Evolutionary conservation across 2,888 invertebrate species (phyloP), one percentile per base, ranked within the genome.

Genomic region (Chymomyza caudatula): DNA sequence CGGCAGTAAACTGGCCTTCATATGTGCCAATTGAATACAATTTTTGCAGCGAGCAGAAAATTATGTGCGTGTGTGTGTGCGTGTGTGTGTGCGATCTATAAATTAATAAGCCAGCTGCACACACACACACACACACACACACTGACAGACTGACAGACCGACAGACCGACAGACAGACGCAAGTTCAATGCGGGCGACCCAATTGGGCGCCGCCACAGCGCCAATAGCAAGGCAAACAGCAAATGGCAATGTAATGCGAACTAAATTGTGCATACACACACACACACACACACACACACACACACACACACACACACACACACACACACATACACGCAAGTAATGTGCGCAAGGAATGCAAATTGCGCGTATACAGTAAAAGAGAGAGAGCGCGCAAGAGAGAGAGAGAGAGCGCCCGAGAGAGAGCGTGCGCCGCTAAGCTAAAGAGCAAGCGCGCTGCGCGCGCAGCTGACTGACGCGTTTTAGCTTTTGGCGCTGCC

Each of bases 11-110:
- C 13, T 49, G 60, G 23, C 55, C 22, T 53, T n/a, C 37, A 63
- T 79, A 56, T 76, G 85, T 81, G 78, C 78, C 79, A 79, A 81
- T 80, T 80, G 82, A 80, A 72, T 62, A 74, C 65, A 76, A 65
- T 75, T 71, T 65, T n/a, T n/a, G n/a, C n/a, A n/a, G n/a, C n/a
- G n/a, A 63, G 61, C 43, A 60, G 60, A 23, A 52, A 49, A 20
- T n/a, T 22, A 22, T 3, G 6, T 51, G 11, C n/a, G 19, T 58
- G 47, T 59, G 55, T 61, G 43, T 53, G 43, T 55, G 42, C 13
- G 19, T 54, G 25, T 54, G 25, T 54, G 13, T 23, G 54, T 29
- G 17, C 29, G 3, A 22, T 47, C 47, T 47, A 47, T 47, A 47
- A 47, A 47, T 71, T 71, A 71, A 71, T 71, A 72, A 71, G 71